These are phyloP conservation scores for Collichthys lucidus DNA, from an alignment of 2,113 vertebrate species.

Conservation along the genomic window DNA sequence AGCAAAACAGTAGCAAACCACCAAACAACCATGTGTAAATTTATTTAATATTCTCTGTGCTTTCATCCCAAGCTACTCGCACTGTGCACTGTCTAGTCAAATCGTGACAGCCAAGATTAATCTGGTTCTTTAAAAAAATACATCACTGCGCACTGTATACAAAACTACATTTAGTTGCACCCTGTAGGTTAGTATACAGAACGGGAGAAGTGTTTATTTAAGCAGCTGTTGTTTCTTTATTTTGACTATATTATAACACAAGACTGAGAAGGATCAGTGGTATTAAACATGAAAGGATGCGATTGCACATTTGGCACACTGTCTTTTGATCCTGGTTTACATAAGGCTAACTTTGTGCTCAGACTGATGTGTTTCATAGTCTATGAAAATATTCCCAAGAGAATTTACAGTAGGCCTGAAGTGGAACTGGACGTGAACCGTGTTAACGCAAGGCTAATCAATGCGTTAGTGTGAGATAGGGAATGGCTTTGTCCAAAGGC, in stretches of 20 bases:
- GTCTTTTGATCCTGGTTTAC: conserved; percentile 18
- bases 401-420: conserved; percentile 33
- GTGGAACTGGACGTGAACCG: conserved; percentile 23
- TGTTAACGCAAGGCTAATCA: conserved; percentile 58
- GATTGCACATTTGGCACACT: not conserved
- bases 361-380: not conserved
- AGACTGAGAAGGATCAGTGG: not conserved
- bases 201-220: conserved; percentile 15
- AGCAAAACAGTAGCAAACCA: conserved; percentile 64
- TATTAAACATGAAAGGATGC: not conserved
- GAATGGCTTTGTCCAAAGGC: conserved; percentile 59
- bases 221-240: conserved; percentile 39
- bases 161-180: conserved; percentile 38
- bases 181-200: conserved; percentile 20
- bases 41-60: conserved; percentile 77
- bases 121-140: conserved; percentile 64
- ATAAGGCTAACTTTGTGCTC: conserved; percentile 8
- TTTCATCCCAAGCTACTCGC: conserved; percentile 62
- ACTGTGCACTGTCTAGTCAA: conserved; percentile 60
- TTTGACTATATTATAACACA: conserved; percentile 6
- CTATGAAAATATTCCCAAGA: conserved; percentile 46
- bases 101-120: conserved; percentile 71
- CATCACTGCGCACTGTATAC: conserved; percentile 49
- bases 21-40: conserved; percentile 63
- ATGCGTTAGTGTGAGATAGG: conserved; percentile 51